Percentiles rank a stretch among this genome's conserved stretches.
phyloP scores from a whole-genome alignment of 2,888 invertebrate species.

The Amiota communis region DNA sequence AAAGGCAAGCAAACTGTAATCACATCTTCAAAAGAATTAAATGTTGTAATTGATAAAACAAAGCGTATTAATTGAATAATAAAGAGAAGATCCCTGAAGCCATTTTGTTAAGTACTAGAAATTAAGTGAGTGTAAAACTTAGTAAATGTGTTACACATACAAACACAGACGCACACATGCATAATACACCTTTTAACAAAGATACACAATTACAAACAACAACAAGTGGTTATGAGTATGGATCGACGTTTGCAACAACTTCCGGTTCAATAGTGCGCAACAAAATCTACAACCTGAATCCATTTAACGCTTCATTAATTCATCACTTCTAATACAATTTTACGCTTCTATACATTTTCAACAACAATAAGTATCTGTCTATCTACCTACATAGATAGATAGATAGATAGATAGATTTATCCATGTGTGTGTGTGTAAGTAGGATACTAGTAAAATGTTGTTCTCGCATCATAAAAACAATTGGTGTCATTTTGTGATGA shows the following conservation, averaged over 20 bases:
- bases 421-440: constrained; percentile 26
- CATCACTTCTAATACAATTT: constrained; percentile 68
- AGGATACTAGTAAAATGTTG: too few species aligned
- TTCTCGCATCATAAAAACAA: constrained; percentile 1
- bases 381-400: too few species aligned
- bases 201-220: constrained; percentile 20
- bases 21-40: too few species aligned
- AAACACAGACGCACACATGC: too few species aligned
- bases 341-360: constrained; percentile 58
- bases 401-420: too few species aligned
- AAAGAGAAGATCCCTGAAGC: too few species aligned
- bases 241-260: constrained; percentile 47
- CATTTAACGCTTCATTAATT: constrained; percentile 70
- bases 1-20: too few species aligned
- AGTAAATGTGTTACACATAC: neutral
- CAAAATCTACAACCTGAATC: constrained; percentile 53
- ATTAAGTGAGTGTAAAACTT: neutral
- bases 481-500: neutral
- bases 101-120: too few species aligned
- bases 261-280: constrained; percentile 70
- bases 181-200: constrained; percentile 23
- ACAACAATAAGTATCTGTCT: neutral
- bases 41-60: too few species aligned
- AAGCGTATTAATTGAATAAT: too few species aligned
- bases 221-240: neutral